A percentile compares a stretch with the other conserved stretches of the same genome.
Evolutionary conservation across 2,797 vertebrate genomes (phyloP).

Genomic region (Cyprinella venusta): DNA sequence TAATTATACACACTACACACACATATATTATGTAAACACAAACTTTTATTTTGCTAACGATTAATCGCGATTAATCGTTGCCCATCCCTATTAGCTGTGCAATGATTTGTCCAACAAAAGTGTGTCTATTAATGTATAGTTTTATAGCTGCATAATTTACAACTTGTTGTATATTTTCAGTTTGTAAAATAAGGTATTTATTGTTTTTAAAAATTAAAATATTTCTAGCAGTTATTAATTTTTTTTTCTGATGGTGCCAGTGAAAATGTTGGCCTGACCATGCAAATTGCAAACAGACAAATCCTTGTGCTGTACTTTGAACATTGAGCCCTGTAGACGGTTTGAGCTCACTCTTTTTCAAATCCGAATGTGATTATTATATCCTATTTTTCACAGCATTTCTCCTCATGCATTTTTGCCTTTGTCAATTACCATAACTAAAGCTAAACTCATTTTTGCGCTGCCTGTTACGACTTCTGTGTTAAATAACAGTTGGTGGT

Average conservation of each 20-base stretch:
- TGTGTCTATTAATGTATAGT: not conserved
- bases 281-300: not conserved
- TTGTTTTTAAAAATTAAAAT: not conserved
- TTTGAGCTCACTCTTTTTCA: not conserved
- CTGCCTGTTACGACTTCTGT: not conserved
- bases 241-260: too few relatives aligned
- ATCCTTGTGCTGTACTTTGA: not conserved
- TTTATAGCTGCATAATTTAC: not conserved
- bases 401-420: not conserved
- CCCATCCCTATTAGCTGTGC: too few relatives aligned
- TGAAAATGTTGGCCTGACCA: not conserved
- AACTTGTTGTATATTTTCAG: not conserved
- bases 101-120: not conserved
- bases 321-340: not conserved
- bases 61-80: too few relatives aligned
- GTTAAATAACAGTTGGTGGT: constrained; percentile 11
- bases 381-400: not conserved
- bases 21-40: too few relatives aligned
- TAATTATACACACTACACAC: too few relatives aligned
- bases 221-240: not conserved
- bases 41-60: too few relatives aligned
- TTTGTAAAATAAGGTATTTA: not conserved
- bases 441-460: not conserved
- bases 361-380: not conserved
- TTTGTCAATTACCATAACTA: constrained; percentile 1